Percentiles rank a stretch among this genome's conserved stretches.
Evolutionary conservation across 2,888 invertebrate genomes (phyloP).

Genomic region (Exephanes ischioxanthus): DNA sequence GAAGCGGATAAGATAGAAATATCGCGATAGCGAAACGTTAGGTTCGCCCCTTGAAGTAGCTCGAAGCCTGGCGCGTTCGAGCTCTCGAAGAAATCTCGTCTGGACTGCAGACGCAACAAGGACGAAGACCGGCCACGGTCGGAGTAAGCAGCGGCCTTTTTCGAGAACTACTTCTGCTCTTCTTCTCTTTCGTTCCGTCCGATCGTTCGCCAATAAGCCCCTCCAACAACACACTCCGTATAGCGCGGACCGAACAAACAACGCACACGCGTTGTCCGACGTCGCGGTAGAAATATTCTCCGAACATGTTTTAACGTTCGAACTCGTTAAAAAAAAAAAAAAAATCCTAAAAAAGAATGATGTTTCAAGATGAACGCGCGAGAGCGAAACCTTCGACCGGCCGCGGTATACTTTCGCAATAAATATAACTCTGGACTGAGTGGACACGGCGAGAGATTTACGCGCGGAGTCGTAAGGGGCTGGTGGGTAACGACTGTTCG

Average conservation of each 20-base stretch:
- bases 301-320: slow-evolving; percentile 49
- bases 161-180: background rate
- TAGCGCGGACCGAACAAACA: background rate
- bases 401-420: slow-evolving; percentile 13
- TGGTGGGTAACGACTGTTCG: background rate
- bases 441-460: slow-evolving; percentile 14
- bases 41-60: slow-evolving; percentile 14
- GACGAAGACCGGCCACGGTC: slow-evolving; percentile 18
- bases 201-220: slow-evolving; percentile 33
- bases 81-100: slow-evolving; percentile 38
- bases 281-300: slow-evolving; percentile 38
- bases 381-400: background rate
- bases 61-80: background rate
- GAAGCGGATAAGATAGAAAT: slow-evolving; percentile 9
- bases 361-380: slow-evolving; percentile 14
- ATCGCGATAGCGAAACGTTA: slow-evolving; percentile 4
- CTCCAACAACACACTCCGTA: background rate
- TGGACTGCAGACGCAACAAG: slow-evolving; percentile 11
- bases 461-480: background rate
- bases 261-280: background rate
- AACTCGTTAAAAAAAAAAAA: slow-evolving; percentile 43
- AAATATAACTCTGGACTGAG: slow-evolving; percentile 28
- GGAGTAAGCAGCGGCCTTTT: background rate
- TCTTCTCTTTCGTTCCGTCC: slow-evolving; percentile 1
- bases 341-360: slow-evolving; percentile 38